Conservation (phyloP, 2,888 invertebrate genomes). For the Leucophenga maculata region DNA sequence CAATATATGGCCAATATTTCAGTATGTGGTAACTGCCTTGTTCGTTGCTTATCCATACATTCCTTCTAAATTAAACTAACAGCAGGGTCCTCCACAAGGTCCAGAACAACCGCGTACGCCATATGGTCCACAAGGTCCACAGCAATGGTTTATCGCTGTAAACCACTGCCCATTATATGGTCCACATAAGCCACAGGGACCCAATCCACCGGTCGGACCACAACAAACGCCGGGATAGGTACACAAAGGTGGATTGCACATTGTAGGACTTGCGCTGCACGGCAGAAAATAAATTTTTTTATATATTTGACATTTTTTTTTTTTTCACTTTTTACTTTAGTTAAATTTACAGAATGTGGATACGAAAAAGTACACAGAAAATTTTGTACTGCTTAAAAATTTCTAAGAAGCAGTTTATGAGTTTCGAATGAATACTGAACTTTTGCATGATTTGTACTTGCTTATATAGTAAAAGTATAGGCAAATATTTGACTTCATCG, state of each 20-base stretch:
- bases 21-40: too few relatives aligned
- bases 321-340: constrained; percentile 37
- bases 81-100: constrained; percentile 48
- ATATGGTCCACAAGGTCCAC: constrained; percentile 56
- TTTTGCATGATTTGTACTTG: too few relatives aligned
- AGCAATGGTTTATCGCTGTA: constrained; percentile 52
- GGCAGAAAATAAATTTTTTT: neutral
- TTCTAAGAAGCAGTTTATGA: too few relatives aligned
- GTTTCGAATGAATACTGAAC: too few relatives aligned
- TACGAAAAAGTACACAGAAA: neutral
- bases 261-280: constrained; percentile 23
- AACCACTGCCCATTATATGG: constrained; percentile 59
- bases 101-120: constrained; percentile 54
- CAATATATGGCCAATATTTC: too few relatives aligned
- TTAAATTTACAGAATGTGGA: constrained; percentile 53
- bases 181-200: constrained; percentile 54
- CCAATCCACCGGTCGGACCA: constrained; percentile 56
- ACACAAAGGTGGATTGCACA: constrained; percentile 54
- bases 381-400: constrained; percentile 25
- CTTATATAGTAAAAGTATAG: too few relatives aligned
- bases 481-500: too few relatives aligned
- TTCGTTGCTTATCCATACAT: neutral
- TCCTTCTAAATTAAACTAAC: constrained; percentile 19
- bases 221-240: constrained; percentile 57
- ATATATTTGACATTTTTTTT: neutral